Evolutionary conservation across 2,113 vertebrate genomes (phyloP), one percentile per base, ranked within the genome.

Genomic region (Empidonax traillii): DNA sequence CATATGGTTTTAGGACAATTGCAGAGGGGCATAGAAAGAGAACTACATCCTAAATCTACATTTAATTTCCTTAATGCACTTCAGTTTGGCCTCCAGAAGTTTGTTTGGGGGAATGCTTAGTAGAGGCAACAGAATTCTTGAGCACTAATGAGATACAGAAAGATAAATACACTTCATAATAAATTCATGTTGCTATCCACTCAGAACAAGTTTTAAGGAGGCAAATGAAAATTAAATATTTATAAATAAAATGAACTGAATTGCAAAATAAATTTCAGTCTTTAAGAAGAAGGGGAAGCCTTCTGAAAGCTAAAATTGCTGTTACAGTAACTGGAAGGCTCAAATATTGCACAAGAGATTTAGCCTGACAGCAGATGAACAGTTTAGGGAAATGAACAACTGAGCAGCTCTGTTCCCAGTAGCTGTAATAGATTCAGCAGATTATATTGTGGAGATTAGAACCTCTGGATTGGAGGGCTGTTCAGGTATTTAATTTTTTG

Each of bases 181-280:
- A 96, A 96, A 97, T 97, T 96, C 39, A 97, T 97, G 91, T 79
- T 94, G 74, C 74, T 94, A 85, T 91, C 81, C 75, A 90, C 95
- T 97, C 91, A 95, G 93, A 94, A 79, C 69, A 85, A 89, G 51
- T 93, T 82, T 83, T 85, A 85, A 92, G 87, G 59, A 94, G 66
- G 85, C 58, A 95, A 89, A 95, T 93, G 71, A 95, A 91, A 93
- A 97, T 96, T 95, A 97, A 97, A 97, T 97, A 96, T 96, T 97
- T 97, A 95, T 96, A 96, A 96, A 93, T 79, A 92, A 94, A 92
- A 97, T 87, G 62, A 89, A 72, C 93, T 24, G 46, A 90, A 91
- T 83, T 93, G 94, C 95, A 96, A 96, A 96, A 96, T 72, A 87
- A 80, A 87, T 93, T 89, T 91, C 85, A 80, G 55, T 62, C 78